phyloP scores from a whole-genome alignment of 2,113 vertebrate species.

The Paradoxurus hermaphroditus region DNA sequence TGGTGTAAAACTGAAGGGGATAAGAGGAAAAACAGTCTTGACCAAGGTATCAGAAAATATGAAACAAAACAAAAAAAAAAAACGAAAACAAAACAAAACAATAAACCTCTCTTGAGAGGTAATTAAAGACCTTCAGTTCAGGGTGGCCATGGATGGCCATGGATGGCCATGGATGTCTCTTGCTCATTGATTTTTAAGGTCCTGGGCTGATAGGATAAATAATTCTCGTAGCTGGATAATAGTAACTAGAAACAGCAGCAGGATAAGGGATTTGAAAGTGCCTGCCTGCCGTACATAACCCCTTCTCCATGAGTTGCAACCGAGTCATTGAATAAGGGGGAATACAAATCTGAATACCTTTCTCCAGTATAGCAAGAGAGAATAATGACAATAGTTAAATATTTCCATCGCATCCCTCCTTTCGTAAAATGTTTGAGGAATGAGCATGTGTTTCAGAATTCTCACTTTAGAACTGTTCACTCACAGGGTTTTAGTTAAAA shows the following conservation, averaged over 20 bases:
- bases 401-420: not conserved
- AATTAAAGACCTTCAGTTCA: not conserved
- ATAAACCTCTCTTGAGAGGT: not conserved
- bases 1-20: not conserved
- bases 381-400: not conserved
- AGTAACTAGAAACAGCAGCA: not conserved
- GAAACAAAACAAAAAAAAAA: not conserved
- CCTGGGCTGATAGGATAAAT: not conserved
- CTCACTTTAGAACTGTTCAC: not conserved
- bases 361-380: not conserved
- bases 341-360: not conserved
- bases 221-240: not conserved
- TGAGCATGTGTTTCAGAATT: not conserved
- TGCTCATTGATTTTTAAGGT: not conserved
- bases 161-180: not conserved
- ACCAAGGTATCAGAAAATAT: not conserved
- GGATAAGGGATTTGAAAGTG: not conserved
- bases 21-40: not conserved
- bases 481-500: conserved; percentile 25
- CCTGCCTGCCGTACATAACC: rapidly evolving
- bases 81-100: not conserved
- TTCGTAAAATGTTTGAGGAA: not conserved
- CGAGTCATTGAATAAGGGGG: not conserved
- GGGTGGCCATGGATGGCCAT: no score
- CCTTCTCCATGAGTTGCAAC: not conserved